A percentile compares a stretch with the other conserved stretches of the same genome.
These are phyloP conservation scores for Labrus mixtus DNA, from an alignment of 2,113 vertebrate species.

Conservation along the genomic window DNA sequence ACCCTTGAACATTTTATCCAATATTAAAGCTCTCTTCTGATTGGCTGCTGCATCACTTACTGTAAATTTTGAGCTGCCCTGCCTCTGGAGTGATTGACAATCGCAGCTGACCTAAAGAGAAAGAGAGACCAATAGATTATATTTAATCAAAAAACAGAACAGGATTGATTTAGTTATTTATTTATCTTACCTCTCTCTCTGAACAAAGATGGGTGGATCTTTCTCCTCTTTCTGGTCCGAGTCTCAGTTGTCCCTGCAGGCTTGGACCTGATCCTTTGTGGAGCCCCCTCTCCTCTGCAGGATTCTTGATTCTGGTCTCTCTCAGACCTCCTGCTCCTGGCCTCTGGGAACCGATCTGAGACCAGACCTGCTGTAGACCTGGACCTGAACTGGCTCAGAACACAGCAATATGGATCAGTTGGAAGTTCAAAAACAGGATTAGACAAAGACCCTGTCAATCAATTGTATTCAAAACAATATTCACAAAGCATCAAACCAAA, in stretches of 20 bases:
- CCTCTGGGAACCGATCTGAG: background rate
- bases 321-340: background rate
- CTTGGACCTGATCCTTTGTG: background rate
- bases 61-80: slow-evolving; percentile 23
- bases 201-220: slow-evolving; percentile 36
- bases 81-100: slow-evolving; percentile 43
- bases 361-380: slow-evolving; percentile 3
- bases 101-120: slow-evolving; percentile 39
- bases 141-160: no score
- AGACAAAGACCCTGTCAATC: background rate
- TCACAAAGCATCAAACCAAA: no score
- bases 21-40: background rate
- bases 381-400: slow-evolving; percentile 19
- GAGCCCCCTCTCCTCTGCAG: background rate
- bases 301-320: background rate
- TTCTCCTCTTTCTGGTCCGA: slow-evolving; percentile 31
- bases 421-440: background rate
- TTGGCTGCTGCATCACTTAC: slow-evolving; percentile 44
- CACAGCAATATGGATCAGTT: slow-evolving; percentile 1
- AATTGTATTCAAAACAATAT: no score
- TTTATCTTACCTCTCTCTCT: slow-evolving; percentile 40
- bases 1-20: background rate
- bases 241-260: background rate
- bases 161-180: background rate
- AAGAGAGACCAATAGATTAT: background rate